Percentiles rank a stretch among this genome's conserved stretches.
Conservation (phyloP, 1,140 invertebrate genomes). For the Aphelinus certus region DNA sequence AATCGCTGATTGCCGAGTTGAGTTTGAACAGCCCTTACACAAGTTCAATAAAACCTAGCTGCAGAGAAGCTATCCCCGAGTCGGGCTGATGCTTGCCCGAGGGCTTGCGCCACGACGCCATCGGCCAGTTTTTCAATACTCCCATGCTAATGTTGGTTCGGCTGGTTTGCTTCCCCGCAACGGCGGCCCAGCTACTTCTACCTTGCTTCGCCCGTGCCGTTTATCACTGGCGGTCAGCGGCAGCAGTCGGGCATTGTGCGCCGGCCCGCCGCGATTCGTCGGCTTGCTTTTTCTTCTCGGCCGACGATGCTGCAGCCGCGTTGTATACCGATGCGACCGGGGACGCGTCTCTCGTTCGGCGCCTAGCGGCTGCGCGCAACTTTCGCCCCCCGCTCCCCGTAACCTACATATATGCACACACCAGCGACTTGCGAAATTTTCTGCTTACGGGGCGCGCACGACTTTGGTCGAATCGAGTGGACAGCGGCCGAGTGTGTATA, state of each 20-base stretch:
- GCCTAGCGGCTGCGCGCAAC: constrained; percentile 23
- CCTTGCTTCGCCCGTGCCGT: constrained; percentile 8
- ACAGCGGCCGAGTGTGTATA: too few species aligned
- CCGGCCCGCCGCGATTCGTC: background rate
- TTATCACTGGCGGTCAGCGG: constrained; percentile 2
- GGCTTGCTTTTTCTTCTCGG: too few species aligned
- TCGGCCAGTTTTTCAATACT: constrained; percentile 36
- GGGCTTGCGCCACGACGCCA: too few species aligned
- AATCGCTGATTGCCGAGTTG: too few species aligned
- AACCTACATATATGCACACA: too few species aligned
- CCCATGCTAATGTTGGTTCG: constrained; percentile 52
- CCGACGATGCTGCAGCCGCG: too few species aligned
- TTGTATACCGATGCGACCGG: background rate
- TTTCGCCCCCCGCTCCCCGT: background rate
- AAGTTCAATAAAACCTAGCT: too few species aligned
- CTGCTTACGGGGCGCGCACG: constrained; percentile 30
- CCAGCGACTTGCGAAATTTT: constrained; percentile 30
- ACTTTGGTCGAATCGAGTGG: background rate
- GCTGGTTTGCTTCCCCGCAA: background rate
- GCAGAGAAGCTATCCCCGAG: too few species aligned
- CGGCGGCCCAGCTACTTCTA: background rate
- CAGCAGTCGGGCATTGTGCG: background rate
- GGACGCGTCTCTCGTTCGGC: constrained; percentile 2
- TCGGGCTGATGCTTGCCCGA: too few species aligned
- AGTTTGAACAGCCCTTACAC: too few species aligned